Evolutionary conservation across 2,113 vertebrate genomes (phyloP), one percentile per base, ranked within the genome.

Genomic region (Trogon surrucura): DNA sequence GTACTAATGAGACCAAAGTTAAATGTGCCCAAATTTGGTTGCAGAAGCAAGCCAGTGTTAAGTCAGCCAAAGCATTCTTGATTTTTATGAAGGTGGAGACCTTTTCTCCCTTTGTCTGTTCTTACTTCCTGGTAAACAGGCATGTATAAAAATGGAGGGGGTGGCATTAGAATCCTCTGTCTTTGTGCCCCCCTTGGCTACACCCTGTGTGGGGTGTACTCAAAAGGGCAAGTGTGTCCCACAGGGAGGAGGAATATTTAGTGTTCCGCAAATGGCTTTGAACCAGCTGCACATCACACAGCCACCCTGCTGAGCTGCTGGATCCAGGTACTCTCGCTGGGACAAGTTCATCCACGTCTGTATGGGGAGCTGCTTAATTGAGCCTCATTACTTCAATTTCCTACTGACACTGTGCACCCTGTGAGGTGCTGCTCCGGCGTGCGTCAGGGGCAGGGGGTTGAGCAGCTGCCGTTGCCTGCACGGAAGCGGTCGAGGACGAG

Each of bases 311-410:
- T 85, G 95, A 96, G 96, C 89, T 77, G 54, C 69, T 92, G 95
- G 91, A 80, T 85, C 85, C 70, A 58, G 92, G 29, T 93, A 91
- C 78, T 79, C 95, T 96, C 92, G 88, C 95, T 95, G 95, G 96
- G 96, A 94, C 95, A 91, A 74, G 80, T 72, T 92, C 92, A 95
- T 94, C 86, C 80, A 48, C 0, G 4, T 20, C 93, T 85, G 48
- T 96, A 93, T 94, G 73, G 65, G 91, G 83, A 96, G 80, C 95
- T 92, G 90, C 93, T 96, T 96, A 96, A 96, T 96, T 96, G 93
- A 91, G 86, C 70, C 92, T 96, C 96, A 94, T 94, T 97, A 95
- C 95, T 93, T 95, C 61, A 45, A 81, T 93, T 94, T 96, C 96
- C 96, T 89, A 96, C 95, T 45, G 83, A 54, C 91, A 91, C 57